These are phyloP conservation scores for Pristis pectinata DNA, from an alignment of 2,797 vertebrate species.

Conservation along the genomic window DNA sequence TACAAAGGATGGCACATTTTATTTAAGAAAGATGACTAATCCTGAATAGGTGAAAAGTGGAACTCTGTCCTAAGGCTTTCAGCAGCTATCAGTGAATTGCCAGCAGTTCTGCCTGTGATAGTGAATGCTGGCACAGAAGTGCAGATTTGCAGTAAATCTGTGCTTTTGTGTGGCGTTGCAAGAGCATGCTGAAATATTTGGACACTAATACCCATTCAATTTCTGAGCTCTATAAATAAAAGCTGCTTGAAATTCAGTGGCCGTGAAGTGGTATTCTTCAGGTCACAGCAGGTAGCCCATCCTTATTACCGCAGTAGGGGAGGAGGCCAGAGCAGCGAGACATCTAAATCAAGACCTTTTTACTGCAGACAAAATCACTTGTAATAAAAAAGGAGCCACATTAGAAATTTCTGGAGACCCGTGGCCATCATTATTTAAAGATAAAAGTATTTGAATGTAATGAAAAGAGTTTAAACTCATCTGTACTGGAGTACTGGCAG, in stretches of 20 bases:
- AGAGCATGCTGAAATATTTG: conserved; percentile 99
- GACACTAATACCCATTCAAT: conserved; percentile 99
- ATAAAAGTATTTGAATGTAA: conserved; percentile 32
- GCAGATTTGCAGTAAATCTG: conserved; percentile 99
- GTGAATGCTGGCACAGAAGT: conserved; percentile 97
- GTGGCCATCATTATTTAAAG: conserved; percentile 32
- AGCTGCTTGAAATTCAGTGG: conserved; percentile 95
- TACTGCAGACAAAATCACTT: conserved; percentile 99
- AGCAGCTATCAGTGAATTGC: conserved; percentile 67
- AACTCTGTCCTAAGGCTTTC: conserved; percentile 62
- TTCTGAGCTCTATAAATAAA: conserved; percentile 99
- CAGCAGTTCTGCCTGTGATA: conserved; percentile 58
- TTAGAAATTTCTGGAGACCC: conserved; percentile 27
- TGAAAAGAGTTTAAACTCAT: not conserved
- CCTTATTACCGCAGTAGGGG: conserved; percentile 97
- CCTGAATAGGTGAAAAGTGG: conserved; percentile 46
- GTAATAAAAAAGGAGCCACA: conserved; percentile 30
- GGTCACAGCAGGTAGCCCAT: conserved; percentile 96
- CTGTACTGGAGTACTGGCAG: not conserved
- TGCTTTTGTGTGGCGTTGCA: conserved; percentile 98
- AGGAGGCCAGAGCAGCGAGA: conserved; percentile 95
- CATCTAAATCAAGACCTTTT: conserved; percentile 99
- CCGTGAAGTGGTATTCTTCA: conserved; percentile 99
- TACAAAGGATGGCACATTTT: not conserved
- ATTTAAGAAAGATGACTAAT: conserved; percentile 32